Evolutionary conservation across 1,140 invertebrate species (phyloP).

Genomic region (Phortica variegata): DNA sequence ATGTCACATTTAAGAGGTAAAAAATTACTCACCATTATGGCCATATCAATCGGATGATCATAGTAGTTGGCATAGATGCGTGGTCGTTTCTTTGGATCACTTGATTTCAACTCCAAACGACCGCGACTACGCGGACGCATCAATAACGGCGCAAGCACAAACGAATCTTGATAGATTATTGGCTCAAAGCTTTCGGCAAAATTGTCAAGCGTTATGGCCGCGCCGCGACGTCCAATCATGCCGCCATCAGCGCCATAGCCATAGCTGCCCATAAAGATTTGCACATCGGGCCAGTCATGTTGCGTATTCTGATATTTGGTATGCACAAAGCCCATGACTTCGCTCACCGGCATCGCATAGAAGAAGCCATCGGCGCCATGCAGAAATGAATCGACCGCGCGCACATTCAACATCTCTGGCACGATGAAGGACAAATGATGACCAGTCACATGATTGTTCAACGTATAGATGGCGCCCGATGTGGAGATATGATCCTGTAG

Average conservation of each 20-base stretch:
- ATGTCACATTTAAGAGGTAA: no score
- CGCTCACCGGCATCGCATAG: slow-evolving; percentile 69
- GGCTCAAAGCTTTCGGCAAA: slow-evolving; percentile 69
- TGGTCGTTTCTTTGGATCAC: slow-evolving; percentile 70
- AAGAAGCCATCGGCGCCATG: slow-evolving; percentile 62
- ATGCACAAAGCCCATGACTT: slow-evolving; percentile 76
- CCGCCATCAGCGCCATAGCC: slow-evolving; percentile 77
- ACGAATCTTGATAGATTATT: slow-evolving; percentile 67
- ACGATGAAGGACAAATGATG: slow-evolving; percentile 64
- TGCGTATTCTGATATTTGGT: slow-evolving; percentile 67
- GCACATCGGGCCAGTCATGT: slow-evolving; percentile 76
- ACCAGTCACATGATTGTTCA: slow-evolving; percentile 57
- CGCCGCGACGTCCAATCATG: slow-evolving; percentile 65
- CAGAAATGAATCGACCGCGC: slow-evolving; percentile 62
- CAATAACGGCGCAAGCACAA: slow-evolving; percentile 67
- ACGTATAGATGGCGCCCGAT: slow-evolving; percentile 63
- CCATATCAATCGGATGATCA: slow-evolving; percentile 67
- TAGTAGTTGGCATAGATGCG: slow-evolving; percentile 82
- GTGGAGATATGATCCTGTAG: slow-evolving; percentile 77
- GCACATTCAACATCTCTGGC: slow-evolving; percentile 60
- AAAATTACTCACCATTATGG: slow-evolving; percentile 67
- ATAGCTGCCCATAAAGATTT: slow-evolving; percentile 70
- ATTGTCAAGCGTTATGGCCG: slow-evolving; percentile 68
- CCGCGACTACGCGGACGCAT: slow-evolving; percentile 73
- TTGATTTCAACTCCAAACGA: slow-evolving; percentile 65